Evolutionary conservation across 2,113 vertebrate species (phyloP), one percentile per base, ranked within the genome.

Genomic region (Chaetodon auriga): DNA sequence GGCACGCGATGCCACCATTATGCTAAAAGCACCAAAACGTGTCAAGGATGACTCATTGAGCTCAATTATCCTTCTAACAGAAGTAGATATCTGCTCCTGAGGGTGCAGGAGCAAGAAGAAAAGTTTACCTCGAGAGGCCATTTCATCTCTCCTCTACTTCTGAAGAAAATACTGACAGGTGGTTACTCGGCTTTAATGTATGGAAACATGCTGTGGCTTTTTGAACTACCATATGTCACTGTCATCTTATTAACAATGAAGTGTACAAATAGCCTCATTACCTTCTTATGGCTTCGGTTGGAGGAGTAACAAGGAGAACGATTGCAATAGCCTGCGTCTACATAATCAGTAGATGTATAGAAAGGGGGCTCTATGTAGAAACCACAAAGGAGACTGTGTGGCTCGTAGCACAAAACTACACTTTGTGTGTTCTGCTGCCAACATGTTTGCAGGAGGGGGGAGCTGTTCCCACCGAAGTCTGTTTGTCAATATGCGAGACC

Each of bases 401-500:
- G 74, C 69, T 75, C 15, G 19, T 7, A 75, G 72, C 82, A 78
- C 71, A 76, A 38, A 82, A 69, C 69, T 64, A n/a, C 75, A 64
- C 79, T 81, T 45, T 86, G 83, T 92, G 78, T 93, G 88, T 93
- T 92, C 88, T 81, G 80, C 54, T 91, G 90, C 90, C 90, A 92
- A 53, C 8, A 30, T 74, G 80, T 69, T 68, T 53, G 63, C 46
- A 77, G 49, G 73, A 71, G 69, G 63, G 10, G 13, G 46, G 76
- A 82, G 49, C 38, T 73, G 61, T 75, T 82, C 74, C 71, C 76
- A 84, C 89, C 76, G 65, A 79, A 83, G 85, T 78, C 86, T 92
- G 87, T 89, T 92, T 92, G 90, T 92, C 93, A 92, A 92, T 92
- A 91, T 90, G 87, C 51, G 80, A 82, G 80, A 84, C 88, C 88